phyloP scores from a whole-genome alignment of 2,113 vertebrate genomes.

The Hemichromis elongatus region DNA sequence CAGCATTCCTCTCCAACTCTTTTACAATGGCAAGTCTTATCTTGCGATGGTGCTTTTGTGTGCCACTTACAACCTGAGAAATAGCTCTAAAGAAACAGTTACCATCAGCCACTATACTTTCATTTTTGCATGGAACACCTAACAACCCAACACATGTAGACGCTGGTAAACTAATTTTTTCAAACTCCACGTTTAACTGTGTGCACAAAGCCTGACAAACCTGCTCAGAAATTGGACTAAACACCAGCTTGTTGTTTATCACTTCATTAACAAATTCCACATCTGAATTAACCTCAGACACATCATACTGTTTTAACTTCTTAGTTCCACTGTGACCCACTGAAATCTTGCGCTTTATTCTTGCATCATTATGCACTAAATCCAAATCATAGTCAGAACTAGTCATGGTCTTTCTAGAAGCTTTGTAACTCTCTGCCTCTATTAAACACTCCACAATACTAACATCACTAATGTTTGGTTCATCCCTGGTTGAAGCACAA shows the following conservation, averaged over 20 bases:
- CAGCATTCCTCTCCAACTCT: not conserved
- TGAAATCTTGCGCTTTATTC: not conserved
- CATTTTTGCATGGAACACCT: not conserved
- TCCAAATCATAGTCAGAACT: not conserved
- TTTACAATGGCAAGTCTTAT: rapidly evolving
- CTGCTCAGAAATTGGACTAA: not conserved
- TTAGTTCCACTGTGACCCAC: not conserved
- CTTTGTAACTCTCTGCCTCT: too few relatives aligned
- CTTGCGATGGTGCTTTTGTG: not conserved
- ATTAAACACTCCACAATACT: too few relatives aligned
- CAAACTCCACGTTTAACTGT: too few relatives aligned
- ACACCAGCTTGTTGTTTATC: not conserved
- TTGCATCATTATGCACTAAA: rapidly evolving
- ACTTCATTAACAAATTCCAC: not conserved
- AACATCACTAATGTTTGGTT: rapidly evolving
- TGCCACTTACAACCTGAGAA: not conserved
- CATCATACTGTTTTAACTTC: not conserved
- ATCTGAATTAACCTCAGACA: not conserved
- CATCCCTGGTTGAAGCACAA: rapidly evolving
- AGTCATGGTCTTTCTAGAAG: rapidly evolving
- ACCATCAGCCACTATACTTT: rapidly evolving
- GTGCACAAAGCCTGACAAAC: not conserved
- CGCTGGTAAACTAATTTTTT: rapidly evolving
- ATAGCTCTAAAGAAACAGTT: not conserved
- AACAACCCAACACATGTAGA: not conserved